Conservation (phyloP, 2,888 invertebrate genomes). For the Notodonta dromedarius region DNA sequence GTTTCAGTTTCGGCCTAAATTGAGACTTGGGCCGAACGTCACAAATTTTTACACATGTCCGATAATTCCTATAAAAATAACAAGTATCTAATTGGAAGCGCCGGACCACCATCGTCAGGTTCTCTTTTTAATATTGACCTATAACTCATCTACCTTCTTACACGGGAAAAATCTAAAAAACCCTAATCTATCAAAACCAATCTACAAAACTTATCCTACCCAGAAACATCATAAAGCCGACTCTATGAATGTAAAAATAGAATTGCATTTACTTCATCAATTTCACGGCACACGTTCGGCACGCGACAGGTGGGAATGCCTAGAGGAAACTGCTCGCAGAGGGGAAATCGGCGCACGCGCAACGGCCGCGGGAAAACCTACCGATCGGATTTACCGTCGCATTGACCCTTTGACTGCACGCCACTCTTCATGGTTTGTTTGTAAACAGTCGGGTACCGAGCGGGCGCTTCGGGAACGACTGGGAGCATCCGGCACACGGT, state of each 20-base stretch:
- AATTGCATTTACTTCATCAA: background rate
- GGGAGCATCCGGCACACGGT: background rate
- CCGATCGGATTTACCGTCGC: slow-evolving; percentile 25
- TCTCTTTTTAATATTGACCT: background rate
- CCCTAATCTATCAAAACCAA: background rate
- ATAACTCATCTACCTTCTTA: background rate
- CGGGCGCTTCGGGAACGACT: background rate
- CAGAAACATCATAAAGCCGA: background rate
- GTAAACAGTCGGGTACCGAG: slow-evolving; percentile 15
- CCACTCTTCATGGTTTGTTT: slow-evolving; percentile 14
- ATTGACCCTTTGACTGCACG: slow-evolving; percentile 17
- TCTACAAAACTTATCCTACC: background rate
- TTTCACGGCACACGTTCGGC: background rate
- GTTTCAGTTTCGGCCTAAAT: too few species aligned
- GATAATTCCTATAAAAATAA: too few species aligned
- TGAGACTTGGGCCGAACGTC: too few species aligned
- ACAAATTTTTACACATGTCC: too few species aligned
- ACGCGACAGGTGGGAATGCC: slow-evolving; percentile 9
- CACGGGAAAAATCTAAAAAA: slow-evolving; percentile 5
- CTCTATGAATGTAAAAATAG: background rate
- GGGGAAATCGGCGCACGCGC: slow-evolving; percentile 5
- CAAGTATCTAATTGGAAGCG: too few species aligned
- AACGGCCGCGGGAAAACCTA: slow-evolving; percentile 20
- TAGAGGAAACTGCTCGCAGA: background rate
- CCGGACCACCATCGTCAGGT: too few species aligned